phyloP scores from a whole-genome alignment of 2,113 vertebrate genomes.

The Hippocampus guttulatus region DNA sequence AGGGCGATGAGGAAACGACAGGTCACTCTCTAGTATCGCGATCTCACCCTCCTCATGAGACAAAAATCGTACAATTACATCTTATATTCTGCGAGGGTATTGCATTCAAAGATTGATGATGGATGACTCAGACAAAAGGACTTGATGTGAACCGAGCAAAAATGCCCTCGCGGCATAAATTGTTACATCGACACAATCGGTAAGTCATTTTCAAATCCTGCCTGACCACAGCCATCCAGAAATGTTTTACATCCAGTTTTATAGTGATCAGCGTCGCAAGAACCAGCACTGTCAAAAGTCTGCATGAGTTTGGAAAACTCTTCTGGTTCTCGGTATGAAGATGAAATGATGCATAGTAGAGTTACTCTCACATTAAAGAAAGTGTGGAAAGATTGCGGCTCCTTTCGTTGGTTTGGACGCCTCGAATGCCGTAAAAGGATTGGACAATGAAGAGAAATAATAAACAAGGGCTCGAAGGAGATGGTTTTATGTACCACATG shows the following conservation, averaged over 20 bases:
- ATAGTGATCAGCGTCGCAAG: neutral
- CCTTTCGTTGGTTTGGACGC: constrained; percentile 11
- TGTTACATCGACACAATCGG: no score
- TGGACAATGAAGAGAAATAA: constrained; percentile 5
- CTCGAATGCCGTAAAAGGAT: constrained; percentile 3
- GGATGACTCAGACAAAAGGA: no score
- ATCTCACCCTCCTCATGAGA: no score
- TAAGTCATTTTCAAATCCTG: neutral
- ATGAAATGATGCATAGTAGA: neutral
- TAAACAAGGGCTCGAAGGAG: constrained; percentile 24
- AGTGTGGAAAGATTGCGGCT: constrained; percentile 8
- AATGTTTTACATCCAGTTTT: neutral
- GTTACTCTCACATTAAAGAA: neutral
- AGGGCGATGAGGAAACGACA: no score
- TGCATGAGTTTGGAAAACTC: neutral
- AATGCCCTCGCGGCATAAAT: neutral
- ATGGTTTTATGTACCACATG: constrained; percentile 28
- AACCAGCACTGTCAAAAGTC: neutral
- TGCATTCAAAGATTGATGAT: no score
- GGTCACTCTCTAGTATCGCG: no score
- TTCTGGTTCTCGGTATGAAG: neutral
- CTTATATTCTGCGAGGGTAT: no score
- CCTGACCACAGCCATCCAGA: neutral
- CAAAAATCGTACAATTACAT: no score
- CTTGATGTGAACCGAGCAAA: neutral